Base-by-base conservation (phyloP, 2,113 vertebrate species). In the Hypanus sabinus region DNA sequence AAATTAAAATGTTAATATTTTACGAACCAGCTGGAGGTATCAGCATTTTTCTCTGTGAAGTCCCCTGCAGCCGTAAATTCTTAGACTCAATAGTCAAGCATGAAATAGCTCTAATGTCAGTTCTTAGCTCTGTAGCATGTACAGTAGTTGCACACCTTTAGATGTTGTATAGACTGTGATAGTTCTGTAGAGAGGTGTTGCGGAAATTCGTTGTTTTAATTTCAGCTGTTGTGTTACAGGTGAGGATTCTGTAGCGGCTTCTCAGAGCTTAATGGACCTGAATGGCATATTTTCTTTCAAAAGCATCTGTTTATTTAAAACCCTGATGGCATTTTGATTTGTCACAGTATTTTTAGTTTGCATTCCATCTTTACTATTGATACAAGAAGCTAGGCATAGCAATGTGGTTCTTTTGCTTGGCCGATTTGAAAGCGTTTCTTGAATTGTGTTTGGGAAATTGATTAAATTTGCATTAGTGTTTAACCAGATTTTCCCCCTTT, bases 1-100 rank as follows among this genome's bases (percentile, higher is more conserved):
- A 24, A 24, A 93, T 93, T 36, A 93, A 73, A 46, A 93, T 73
- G 18, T 38, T 71, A 93, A 93, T 93, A 27, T 16, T 46, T 93
- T 22, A 71, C 33, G 0, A 38, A 38, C 68, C 2, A 0, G n/a
- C 36, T 27, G 0, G 18, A 9, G 65, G 33, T 36, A 92, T 71
- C 33, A 9, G n/a, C 14, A 16, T 38, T 38, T 1, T 38, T 73
- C 4, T 33, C n/a, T 38, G 33, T 5, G 0, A 70, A 92, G 65
- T 38, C 18, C 22, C 4, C 22, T 38, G 68, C 33, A 85, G 46
- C 27, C 10, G 33, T 79, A 79, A 79, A 79, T 12, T 36, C 18
- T 9, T 8, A 16, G 38, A 18, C 16, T 27, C 8, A 55, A 55
- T 85, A 3, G 5, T 85, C 38, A 27, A 85, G 20, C 36, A 55